phyloP scores from a whole-genome alignment of 2,888 invertebrate genomes.

The Ophonus ardosiacus region DNA sequence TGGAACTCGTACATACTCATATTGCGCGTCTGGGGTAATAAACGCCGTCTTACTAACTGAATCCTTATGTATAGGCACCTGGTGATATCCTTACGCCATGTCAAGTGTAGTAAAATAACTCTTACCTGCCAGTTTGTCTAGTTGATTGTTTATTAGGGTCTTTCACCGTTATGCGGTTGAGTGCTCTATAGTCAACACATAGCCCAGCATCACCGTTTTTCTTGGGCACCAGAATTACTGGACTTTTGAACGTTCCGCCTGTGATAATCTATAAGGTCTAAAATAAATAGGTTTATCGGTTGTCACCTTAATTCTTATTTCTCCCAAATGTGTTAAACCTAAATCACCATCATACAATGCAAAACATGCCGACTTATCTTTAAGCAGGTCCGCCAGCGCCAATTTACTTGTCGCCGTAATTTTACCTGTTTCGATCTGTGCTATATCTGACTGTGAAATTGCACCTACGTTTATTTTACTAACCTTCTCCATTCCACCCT shows the following conservation, averaged over 20 bases:
- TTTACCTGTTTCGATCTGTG: no score
- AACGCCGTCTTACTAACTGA: no score
- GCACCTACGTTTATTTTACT: not conserved
- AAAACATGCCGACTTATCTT: conserved; percentile 23
- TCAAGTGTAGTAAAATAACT: no score
- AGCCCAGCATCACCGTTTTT: conserved; percentile 67
- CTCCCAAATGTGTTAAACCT: conserved; percentile 56
- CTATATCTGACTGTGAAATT: not conserved
- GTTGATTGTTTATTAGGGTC: no score
- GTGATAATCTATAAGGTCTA: no score
- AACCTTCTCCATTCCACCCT: not conserved
- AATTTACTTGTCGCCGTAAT: not conserved
- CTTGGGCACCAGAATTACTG: conserved; percentile 67
- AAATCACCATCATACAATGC: conserved; percentile 37
- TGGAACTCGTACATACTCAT: conserved; percentile 69
- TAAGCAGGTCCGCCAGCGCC: not conserved
- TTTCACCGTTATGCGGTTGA: no score
- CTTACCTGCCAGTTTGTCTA: no score
- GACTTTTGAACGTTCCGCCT: no score
- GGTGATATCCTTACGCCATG: conserved; percentile 66
- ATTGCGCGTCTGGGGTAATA: conserved; percentile 70
- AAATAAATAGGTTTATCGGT: conserved; percentile 21
- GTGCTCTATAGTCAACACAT: conserved; percentile 68
- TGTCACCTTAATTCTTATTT: conserved; percentile 3
- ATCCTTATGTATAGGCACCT: conserved; percentile 68